These are phyloP conservation scores for Palythoa caribaeorum DNA, from an alignment of 92 coral and sea anemone species.

Conservation along the genomic window DNA sequence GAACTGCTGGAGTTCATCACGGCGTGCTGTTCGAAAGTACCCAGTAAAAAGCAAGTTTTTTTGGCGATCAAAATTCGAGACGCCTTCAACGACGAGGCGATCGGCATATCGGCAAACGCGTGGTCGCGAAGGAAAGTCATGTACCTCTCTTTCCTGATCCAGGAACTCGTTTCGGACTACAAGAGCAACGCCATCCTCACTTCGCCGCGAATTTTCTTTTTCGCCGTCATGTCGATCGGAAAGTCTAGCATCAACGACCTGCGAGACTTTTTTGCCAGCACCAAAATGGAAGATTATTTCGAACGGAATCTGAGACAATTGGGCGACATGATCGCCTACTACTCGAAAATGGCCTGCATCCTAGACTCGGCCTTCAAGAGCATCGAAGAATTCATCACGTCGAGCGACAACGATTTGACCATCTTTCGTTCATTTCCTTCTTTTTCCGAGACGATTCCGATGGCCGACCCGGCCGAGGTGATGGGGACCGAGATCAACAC, in stretches of 20 bases:
- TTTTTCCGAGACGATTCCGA: neutral
- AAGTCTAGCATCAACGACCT: neutral
- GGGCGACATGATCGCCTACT: neutral
- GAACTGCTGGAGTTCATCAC: neutral
- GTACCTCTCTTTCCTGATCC: neutral
- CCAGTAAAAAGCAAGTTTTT: neutral
- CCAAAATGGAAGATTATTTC: neutral
- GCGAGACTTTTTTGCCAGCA: neutral
- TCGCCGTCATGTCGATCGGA: constrained; percentile 9
- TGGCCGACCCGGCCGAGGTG: neutral
- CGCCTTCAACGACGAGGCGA: neutral
- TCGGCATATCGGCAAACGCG: neutral
- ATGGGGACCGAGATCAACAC: neutral
- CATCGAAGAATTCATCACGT: neutral
- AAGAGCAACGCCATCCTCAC: constrained; percentile 7
- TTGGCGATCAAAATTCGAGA: neutral
- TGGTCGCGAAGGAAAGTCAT: neutral
- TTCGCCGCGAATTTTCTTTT: neutral
- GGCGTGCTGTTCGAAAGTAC: neutral
- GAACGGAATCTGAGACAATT: neutral
- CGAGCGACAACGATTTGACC: neutral
- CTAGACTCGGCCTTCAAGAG: neutral
- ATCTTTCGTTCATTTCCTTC: neutral
- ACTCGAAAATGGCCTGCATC: neutral
- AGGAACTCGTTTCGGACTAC: neutral